These are phyloP conservation scores for Lasioglossum marginatum DNA, from an alignment of 2,888 invertebrate genomes.

Conservation along the genomic window DNA sequence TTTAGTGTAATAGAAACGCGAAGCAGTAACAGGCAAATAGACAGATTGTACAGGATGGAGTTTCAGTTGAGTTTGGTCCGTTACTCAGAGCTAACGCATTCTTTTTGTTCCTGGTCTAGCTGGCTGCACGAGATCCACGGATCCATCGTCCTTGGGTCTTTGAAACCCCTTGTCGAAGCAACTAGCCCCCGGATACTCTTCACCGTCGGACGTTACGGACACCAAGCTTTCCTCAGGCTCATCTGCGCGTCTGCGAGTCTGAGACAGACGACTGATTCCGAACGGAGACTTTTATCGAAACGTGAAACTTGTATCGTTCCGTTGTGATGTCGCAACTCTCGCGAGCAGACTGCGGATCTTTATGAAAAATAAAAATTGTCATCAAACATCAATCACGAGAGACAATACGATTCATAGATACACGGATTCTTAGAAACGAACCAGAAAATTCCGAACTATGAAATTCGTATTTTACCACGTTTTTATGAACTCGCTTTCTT, in stretches of 20 bases:
- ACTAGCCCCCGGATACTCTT: conserved; percentile 39
- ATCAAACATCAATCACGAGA: background rate
- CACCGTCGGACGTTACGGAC: conserved; percentile 11
- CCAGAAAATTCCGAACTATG: no score
- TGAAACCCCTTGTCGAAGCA: conserved; percentile 12
- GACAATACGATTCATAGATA: no score
- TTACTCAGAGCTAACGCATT: background rate
- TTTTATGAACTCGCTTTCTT: no score
- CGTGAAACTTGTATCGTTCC: background rate
- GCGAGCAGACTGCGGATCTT: background rate
- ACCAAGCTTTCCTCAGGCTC: conserved; percentile 6
- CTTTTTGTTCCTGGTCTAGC: background rate
- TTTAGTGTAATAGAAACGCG: background rate
- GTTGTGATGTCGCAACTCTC: background rate
- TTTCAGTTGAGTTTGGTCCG: background rate
- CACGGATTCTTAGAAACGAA: no score
- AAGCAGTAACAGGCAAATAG: background rate
- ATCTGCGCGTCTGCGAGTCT: background rate
- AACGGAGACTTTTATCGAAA: background rate
- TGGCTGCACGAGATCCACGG: background rate
- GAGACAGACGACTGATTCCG: background rate
- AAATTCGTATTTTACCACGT: no score
- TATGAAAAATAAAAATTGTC: background rate
- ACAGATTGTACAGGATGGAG: background rate
- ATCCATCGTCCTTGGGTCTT: conserved; percentile 28